A percentile compares a stretch with the other conserved stretches of the same genome.
phyloP scores from a whole-genome alignment of 2,797 vertebrate genomes.

The Tadarida brasiliensis region DNA sequence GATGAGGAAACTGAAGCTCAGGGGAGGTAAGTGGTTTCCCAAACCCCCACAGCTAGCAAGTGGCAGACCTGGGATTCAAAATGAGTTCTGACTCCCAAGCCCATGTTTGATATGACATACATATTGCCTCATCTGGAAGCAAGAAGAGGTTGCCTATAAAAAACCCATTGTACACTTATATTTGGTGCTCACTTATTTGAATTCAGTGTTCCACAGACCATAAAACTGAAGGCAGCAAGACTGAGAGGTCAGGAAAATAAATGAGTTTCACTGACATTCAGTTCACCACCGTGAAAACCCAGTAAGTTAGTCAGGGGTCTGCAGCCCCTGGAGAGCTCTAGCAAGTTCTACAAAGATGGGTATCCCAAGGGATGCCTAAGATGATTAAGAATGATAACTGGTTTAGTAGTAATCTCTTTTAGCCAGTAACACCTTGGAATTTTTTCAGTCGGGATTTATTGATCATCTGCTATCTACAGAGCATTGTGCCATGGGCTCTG shows the following conservation, averaged over 20 bases:
- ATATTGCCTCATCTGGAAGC: neutral
- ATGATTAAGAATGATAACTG: neutral
- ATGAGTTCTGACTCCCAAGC: neutral
- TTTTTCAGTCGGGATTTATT: neutral
- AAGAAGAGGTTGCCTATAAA: neutral
- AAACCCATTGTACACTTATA: neutral
- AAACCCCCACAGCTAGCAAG: neutral
- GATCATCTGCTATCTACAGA: neutral
- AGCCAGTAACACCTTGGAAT: neutral
- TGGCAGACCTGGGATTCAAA: neutral
- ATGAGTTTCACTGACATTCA: neutral
- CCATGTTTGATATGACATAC: neutral
- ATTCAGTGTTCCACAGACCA: neutral
- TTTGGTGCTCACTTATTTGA: neutral
- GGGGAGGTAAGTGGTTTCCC: neutral
- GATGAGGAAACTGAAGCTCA: neutral
- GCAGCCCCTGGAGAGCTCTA: too few relatives aligned
- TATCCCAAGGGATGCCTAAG: neutral
- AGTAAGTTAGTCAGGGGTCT: neutral
- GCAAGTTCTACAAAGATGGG: neutral
- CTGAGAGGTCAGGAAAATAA: neutral
- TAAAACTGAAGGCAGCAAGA: neutral
- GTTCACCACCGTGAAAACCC: neutral
- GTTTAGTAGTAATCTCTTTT: constrained; percentile 37
- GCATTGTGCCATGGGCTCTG: neutral